Percentiles rank a stretch among this genome's conserved stretches.
Conservation (phyloP, 2,113 vertebrate genomes). For the Nyctibius bracteatus region DNA sequence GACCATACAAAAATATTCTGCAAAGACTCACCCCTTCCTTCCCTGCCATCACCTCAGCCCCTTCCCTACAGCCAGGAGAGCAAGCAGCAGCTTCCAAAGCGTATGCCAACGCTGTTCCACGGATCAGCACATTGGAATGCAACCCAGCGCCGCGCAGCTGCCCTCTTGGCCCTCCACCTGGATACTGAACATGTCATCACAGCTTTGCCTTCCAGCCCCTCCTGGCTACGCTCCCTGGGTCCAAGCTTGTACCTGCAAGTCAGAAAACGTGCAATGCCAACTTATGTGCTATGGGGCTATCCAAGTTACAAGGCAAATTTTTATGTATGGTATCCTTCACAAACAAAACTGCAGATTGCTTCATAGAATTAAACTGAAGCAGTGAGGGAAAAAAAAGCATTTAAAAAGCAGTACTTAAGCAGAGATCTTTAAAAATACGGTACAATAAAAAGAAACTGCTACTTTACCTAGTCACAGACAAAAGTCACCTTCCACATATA, state of each 20-base stretch:
- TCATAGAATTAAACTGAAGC: not conserved
- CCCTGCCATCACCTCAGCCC: constrained; percentile 58
- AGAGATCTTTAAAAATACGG: not conserved
- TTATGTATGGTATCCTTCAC: not conserved
- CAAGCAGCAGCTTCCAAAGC: constrained; percentile 49
- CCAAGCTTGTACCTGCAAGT: constrained; percentile 67
- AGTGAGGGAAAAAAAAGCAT: not conserved
- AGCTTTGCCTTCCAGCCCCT: constrained; percentile 53
- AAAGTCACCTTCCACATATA: not conserved
- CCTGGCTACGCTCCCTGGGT: constrained; percentile 56
- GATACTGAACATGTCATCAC: constrained; percentile 58
- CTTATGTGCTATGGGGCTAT: constrained; percentile 42
- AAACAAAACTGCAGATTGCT: not conserved
- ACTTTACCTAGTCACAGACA: not conserved
- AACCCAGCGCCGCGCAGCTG: constrained; percentile 33
- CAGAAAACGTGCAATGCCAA: constrained; percentile 50
- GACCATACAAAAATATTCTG: not conserved
- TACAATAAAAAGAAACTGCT: not conserved
- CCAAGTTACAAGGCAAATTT: constrained; percentile 57
- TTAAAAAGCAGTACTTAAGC: not conserved
- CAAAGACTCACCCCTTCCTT: constrained; percentile 38
- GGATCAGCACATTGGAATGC: constrained; percentile 53
- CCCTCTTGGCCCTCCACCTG: constrained; percentile 59
- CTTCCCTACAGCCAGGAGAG: constrained; percentile 50
- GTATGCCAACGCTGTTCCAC: constrained; percentile 49